Evolutionary conservation across 1,140 invertebrate genomes (phyloP).

Genomic region (Caenorhabditis tropicalis): DNA sequence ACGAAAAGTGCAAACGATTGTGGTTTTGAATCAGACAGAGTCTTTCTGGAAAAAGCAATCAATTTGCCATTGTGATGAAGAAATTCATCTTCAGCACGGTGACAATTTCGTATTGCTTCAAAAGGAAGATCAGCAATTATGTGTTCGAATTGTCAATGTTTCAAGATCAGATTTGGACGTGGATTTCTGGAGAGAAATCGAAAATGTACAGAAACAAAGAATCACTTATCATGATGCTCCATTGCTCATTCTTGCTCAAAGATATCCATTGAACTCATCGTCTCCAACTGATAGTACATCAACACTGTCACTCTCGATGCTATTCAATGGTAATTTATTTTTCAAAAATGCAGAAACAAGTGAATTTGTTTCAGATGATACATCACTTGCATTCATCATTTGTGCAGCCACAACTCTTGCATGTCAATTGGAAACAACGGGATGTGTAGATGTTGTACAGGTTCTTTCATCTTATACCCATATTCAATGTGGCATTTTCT

Average conservation of each 20-base stretch:
- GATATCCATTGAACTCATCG: background rate
- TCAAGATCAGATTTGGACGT: conserved; percentile 57
- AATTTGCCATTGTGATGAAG: conserved; percentile 22
- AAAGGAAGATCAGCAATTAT: conserved; percentile 62
- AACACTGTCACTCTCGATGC: conserved; percentile 57
- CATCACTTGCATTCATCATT: conserved; percentile 49
- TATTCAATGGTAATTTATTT: conserved; percentile 43
- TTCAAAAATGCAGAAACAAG: too few species aligned
- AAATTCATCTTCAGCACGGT: conserved; percentile 49
- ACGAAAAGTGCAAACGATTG: conserved; percentile 61
- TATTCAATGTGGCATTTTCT: conserved; percentile 45
- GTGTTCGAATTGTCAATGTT: conserved; percentile 62
- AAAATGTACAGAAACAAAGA: conserved; percentile 63
- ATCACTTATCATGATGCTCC: conserved; percentile 58
- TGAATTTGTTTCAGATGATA: conserved; percentile 20
- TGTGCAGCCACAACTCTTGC: conserved; percentile 70
- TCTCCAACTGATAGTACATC: conserved; percentile 35
- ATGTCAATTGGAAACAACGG: conserved; percentile 65
- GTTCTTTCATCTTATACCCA: conserved; percentile 43
- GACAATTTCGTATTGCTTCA: conserved; percentile 61
- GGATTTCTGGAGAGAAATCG: conserved; percentile 67
- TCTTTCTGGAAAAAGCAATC: conserved; percentile 36
- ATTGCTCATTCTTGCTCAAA: conserved; percentile 61
- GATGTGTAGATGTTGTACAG: conserved; percentile 49
- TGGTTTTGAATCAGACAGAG: conserved; percentile 60